Evolutionary conservation across 2,797 vertebrate species (phyloP).

Genomic region (Synanceia verrucosa): DNA sequence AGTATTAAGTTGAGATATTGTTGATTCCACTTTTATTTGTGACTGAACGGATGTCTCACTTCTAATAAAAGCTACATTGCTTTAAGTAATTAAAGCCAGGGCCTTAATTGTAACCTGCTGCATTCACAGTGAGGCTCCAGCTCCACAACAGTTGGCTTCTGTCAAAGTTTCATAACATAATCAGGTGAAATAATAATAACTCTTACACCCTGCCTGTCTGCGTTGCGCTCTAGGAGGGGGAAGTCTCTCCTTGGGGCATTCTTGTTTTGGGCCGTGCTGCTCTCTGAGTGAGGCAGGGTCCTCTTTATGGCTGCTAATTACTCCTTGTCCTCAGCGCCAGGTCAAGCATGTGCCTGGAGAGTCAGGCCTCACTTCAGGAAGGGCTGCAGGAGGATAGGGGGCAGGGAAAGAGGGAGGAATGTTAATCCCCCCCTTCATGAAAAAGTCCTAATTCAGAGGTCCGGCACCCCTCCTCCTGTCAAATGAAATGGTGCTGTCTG

Average conservation of each 20-base stretch:
- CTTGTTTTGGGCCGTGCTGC: conserved; percentile 64
- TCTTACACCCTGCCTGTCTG: conserved; percentile 29
- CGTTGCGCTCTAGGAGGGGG: conserved; percentile 69
- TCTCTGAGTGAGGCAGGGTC: conserved; percentile 65
- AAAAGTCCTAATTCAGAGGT: conserved; percentile 71
- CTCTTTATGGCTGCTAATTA: conserved; percentile 80
- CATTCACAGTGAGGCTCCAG: conserved; percentile 41
- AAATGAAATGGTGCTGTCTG: conserved; percentile 64
- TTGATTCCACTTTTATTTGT: conserved; percentile 24
- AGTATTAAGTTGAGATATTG: background rate
- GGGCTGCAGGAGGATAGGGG: conserved; percentile 57
- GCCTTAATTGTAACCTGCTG: conserved; percentile 48
- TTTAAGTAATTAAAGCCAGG: conserved; percentile 47
- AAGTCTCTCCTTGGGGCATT: conserved; percentile 69
- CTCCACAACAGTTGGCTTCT: conserved; percentile 38
- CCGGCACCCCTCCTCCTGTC: conserved; percentile 68
- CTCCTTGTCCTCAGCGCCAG: conserved; percentile 80
- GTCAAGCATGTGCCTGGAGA: conserved; percentile 82
- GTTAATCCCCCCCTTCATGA: conserved; percentile 77
- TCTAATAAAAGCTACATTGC: conserved; percentile 9
- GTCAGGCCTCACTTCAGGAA: conserved; percentile 73
- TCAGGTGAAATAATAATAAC: conserved; percentile 34
- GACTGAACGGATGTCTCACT: background rate
- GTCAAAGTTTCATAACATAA: conserved; percentile 60
- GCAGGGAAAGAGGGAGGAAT: conserved; percentile 74